A percentile compares a stretch with the other conserved stretches of the same genome.
Evolutionary conservation across 1,140 invertebrate genomes (phyloP).

Genomic region (Neelides sp.): DNA sequence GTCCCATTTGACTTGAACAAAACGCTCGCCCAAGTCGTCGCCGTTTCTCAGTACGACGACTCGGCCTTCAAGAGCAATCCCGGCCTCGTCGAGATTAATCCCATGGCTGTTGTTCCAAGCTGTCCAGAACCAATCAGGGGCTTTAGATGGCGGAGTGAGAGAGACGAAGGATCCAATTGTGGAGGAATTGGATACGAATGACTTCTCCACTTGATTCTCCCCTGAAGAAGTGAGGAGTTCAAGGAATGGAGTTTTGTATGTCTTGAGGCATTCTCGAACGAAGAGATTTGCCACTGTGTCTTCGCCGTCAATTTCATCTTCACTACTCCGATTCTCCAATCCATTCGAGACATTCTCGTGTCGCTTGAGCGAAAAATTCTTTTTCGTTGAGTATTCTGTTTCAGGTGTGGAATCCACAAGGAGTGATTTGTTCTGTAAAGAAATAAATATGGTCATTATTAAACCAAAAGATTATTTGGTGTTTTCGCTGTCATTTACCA

Average conservation of each 20-base stretch:
- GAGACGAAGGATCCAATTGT: neutral
- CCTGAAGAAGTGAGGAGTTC: constrained; percentile 9
- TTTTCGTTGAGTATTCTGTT: constrained; percentile 83
- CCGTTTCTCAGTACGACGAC: constrained; percentile 19
- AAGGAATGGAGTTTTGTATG: constrained; percentile 50
- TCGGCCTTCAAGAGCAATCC: constrained; percentile 23
- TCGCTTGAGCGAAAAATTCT: constrained; percentile 51
- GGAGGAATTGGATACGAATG: neutral
- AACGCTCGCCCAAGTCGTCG: constrained; percentile 20
- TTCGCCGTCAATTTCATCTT: constrained; percentile 24
- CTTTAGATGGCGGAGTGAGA: neutral
- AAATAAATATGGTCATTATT: constrained; percentile 17
- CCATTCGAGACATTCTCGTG: constrained; percentile 22
- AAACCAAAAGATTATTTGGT: constrained; percentile 8
- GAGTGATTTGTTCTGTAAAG: constrained; percentile 58
- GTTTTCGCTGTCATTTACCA: too few species aligned
- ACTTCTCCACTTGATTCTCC: neutral
- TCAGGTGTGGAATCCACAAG: constrained; percentile 72
- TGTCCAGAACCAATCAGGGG: constrained; percentile 27
- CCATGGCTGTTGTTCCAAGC: constrained; percentile 19
- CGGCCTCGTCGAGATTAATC: constrained; percentile 28
- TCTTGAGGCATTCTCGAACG: constrained; percentile 71
- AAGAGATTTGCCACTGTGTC: constrained; percentile 47
- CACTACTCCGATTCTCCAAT: constrained; percentile 21
- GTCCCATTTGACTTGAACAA: constrained; percentile 31